Base-by-base conservation (phyloP, 2,888 invertebrate genomes). In the Melitaea athalia region DNA sequence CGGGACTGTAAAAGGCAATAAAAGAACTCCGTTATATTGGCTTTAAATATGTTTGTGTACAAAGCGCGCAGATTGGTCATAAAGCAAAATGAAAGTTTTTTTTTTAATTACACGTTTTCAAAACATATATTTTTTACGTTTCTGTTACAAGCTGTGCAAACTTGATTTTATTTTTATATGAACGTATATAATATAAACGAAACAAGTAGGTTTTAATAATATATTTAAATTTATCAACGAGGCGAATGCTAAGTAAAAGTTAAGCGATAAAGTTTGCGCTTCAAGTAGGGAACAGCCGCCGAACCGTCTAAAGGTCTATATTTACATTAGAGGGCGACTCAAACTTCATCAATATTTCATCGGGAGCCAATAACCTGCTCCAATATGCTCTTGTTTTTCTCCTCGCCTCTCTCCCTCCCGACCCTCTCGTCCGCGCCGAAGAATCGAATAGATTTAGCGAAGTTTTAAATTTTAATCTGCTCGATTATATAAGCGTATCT, bases 301-400 rank as follows among this genome's bases (percentile, higher is more conserved):
- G 38, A 38, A 62, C 52, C 67, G 53, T 63, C 60, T 55, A 15
- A 64, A 64, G 64, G 59, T 66, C 52, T 63, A 66, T 66, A 66
- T 66, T 66, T 68, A 68, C 72, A 68, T 70, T 66, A 59, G 62
- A 62, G 59, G 68, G 68, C 63, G 68, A 66, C 63, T 63, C 63
- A 70, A 74, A 76, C 80, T 81, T 85, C 85, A 86, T 86, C 84
- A 85, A 86, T 86, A 83, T 85, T 86, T 85, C 83, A 87, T 85
- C 79, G 78, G 74, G 69, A 78, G 76, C 79, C 84, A 84, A 85
- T 83, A 84, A 81, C 76, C 80, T 77, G 76, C 63, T 74, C 74
- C 71, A 67, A 67, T 67, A 67, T 67, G 61, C 67, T 53, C 38
- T 50, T 47, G 64, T 64, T 68, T 52, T 62, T 61, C 64, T 61